Evolutionary conservation across 2,113 vertebrate genomes (phyloP).

Genomic region (Colinus virginianus): DNA sequence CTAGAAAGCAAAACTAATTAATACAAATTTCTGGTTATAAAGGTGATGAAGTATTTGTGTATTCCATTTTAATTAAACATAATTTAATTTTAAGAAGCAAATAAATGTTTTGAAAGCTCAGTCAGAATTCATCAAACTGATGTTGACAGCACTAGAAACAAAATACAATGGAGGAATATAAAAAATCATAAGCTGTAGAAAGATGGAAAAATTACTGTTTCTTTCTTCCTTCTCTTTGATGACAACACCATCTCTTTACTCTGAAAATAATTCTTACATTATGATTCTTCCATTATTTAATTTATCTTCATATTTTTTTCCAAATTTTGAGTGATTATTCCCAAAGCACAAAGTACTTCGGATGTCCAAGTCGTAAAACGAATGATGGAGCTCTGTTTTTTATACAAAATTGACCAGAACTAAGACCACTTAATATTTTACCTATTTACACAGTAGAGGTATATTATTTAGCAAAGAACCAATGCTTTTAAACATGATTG

Average conservation of each 20-base stretch:
- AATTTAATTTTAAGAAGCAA: not conserved
- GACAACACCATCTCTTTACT: not conserved
- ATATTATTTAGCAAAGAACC: not conserved
- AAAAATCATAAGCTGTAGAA: not conserved
- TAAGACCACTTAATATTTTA: not conserved
- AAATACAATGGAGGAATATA: not conserved
- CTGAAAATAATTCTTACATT: not conserved
- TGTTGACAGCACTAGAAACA: not conserved
- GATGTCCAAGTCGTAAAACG: not conserved
- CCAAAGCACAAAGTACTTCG: not conserved
- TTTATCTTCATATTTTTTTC: not conserved
- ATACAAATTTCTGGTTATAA: not conserved
- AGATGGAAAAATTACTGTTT: not conserved
- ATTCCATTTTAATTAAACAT: not conserved
- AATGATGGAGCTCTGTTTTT: not conserved
- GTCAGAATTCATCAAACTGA: not conserved
- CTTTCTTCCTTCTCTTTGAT: not conserved
- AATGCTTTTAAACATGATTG: not conserved
- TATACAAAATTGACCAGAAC: not conserved
- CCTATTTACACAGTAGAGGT: not conserved
- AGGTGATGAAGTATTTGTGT: not conserved
- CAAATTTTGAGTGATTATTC: not conserved
- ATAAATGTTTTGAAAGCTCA: not conserved
- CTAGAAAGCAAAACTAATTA: not conserved
- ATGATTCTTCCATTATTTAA: not conserved